Conservation (phyloP, 2,888 invertebrate genomes). For the Dascillus cervinus region DNA sequence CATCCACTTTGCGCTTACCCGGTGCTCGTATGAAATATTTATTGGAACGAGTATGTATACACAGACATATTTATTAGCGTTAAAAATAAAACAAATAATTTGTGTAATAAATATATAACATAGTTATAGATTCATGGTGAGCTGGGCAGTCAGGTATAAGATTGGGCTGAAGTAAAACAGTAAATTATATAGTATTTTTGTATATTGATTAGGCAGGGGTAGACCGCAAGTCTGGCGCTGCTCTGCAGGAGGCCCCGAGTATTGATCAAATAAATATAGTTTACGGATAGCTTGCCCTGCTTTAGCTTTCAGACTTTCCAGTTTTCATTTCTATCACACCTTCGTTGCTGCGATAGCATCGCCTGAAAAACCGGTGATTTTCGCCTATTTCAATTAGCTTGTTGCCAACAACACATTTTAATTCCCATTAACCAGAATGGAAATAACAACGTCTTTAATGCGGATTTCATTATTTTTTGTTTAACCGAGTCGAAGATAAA, state of each 20-base stretch:
- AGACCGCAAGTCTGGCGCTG: constrained; percentile 40
- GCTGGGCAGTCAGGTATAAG: constrained; percentile 26
- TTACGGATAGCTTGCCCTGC: constrained; percentile 25
- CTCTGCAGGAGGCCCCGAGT: constrained; percentile 39
- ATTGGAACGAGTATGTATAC: constrained; percentile 37
- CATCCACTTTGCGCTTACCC: constrained; percentile 33
- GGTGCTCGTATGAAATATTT: constrained; percentile 42
- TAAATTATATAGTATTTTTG: constrained; percentile 41
- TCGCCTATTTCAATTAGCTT: too few species aligned
- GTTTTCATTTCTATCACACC: constrained; percentile 17
- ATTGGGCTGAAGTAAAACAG: constrained; percentile 33
- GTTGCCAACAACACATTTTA: too few species aligned
- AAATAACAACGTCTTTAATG: too few species aligned
- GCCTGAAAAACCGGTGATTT: too few species aligned
- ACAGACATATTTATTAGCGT: constrained; percentile 41
- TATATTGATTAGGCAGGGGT: constrained; percentile 40
- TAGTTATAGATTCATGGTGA: constrained; percentile 32
- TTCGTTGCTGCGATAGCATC: too few species aligned
- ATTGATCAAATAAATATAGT: constrained; percentile 43
- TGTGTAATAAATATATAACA: constrained; percentile 36
- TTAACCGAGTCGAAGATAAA: too few species aligned
- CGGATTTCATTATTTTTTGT: too few species aligned
- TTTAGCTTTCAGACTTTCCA: constrained; percentile 24
- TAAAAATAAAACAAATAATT: constrained; percentile 41
- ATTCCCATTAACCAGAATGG: too few species aligned